phyloP scores from a whole-genome alignment of 1,140 invertebrate genomes.

The Drosophila elegans region DNA sequence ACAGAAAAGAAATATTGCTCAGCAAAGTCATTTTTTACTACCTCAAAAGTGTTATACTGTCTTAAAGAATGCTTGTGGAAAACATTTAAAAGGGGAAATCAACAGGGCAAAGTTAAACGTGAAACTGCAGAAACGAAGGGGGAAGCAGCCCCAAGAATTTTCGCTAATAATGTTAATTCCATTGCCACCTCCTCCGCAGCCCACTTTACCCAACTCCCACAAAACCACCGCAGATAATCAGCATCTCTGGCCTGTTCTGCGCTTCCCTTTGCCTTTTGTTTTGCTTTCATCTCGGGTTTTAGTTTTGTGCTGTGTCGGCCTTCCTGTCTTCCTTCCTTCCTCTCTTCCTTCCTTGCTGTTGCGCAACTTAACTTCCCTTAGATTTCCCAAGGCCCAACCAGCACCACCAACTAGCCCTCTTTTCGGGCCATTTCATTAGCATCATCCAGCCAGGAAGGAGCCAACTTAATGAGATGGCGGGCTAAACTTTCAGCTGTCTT shows the following conservation, averaged over 20 bases:
- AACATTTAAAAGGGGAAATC: conserved; percentile 64
- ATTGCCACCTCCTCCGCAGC: conserved; percentile 57
- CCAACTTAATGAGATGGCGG: conserved; percentile 62
- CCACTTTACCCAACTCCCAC: not conserved
- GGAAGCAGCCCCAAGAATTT: conserved; percentile 54
- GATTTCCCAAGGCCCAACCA: not conserved
- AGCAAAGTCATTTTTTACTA: not conserved
- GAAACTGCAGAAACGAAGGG: conserved; percentile 25
- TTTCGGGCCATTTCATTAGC: conserved; percentile 59
- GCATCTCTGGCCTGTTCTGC: conserved; percentile 34
- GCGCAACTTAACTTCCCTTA: conserved; percentile 46
- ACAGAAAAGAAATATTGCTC: not conserved
- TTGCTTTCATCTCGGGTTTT: conserved; percentile 79
- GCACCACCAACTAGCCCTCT: conserved; percentile 15
- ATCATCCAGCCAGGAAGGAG: conserved; percentile 41
- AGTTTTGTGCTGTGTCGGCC: conserved; percentile 65
- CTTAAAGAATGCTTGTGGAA: conserved; percentile 32
- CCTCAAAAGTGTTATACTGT: not conserved
- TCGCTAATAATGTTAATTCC: conserved; percentile 82
- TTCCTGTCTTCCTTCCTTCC: conserved; percentile 42
- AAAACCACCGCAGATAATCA: conserved; percentile 68
- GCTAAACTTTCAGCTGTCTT: conserved; percentile 51
- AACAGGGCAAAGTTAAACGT: conserved; percentile 65
- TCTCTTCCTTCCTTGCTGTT: conserved; percentile 9
- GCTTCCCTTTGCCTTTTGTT: conserved; percentile 57